Base-by-base conservation (phyloP, 2,888 invertebrate species). In the Conistra vaccinii region DNA sequence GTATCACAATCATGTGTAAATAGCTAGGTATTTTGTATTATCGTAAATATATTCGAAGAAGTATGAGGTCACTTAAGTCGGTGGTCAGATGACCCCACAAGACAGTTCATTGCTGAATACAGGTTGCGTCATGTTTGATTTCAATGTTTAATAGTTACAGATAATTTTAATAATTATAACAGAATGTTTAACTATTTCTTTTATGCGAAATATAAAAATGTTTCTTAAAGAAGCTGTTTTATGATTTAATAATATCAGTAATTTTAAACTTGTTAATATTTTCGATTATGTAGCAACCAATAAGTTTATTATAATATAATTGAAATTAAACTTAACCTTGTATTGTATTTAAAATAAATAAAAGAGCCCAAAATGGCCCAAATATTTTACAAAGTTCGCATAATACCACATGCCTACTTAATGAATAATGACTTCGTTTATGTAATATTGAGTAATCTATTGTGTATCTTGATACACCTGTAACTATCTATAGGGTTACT, bases 381-480 rank as follows among this genome's bases (percentile, higher is more conserved):
- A 57, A 42, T 51, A 51, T 39, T 62, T 35, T 48, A 66, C n/a
- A 7, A 12, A 67, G 17, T 69, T 57, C 23, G n/a, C 29, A 48
- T 35, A 42, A 42, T 39, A 26, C 10, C 32, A 12, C 26, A 32
- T 14, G 45, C 3, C 45, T n/a, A n/a, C 23, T 29, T 39, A 26
- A 29, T 39, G 17, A 53, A 67, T 29, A 45, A 51, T 48, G 14
- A 35, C 53, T 71, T 51, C 29, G 74, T 80, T 85, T 72, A 77
- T 72, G 60, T 80, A 82, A 80, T 81, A 79, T 78, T 85, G 65
- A 78, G 75, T 84, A 85, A 86, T 82, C 45, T 58, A 68, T 78
- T 82, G 72, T 78, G 26, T 65, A 10, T 53, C 1, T 61, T 51
- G 68, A 66, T 60, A 80, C 86, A 87, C 73, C 60, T 87, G 85